These are phyloP conservation scores for Serripes groenlandicus DNA, from an alignment of 2,888 invertebrate genomes.

Conservation along the genomic window DNA sequence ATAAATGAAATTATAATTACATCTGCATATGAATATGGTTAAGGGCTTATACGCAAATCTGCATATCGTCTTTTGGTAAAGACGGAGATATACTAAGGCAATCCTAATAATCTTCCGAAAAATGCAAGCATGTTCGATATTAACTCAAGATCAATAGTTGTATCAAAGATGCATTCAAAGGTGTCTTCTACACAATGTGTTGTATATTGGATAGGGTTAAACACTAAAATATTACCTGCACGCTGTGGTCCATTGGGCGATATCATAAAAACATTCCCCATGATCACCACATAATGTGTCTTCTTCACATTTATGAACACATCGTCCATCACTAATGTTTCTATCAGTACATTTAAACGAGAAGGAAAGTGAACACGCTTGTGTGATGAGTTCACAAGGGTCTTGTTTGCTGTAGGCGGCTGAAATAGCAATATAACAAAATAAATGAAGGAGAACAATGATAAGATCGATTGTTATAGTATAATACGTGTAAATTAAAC, in stretches of 20 bases:
- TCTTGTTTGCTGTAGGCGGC: not conserved
- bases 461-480: too few species aligned
- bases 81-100: not conserved
- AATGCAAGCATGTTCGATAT: not conserved
- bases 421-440: too few species aligned
- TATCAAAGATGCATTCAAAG: not conserved
- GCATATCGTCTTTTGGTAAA: too few species aligned
- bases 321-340: not conserved
- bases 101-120: not conserved
- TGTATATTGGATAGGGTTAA: not conserved
- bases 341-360: not conserved
- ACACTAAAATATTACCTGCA: conserved; percentile 38
- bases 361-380: not conserved
- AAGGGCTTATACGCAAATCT: too few species aligned
- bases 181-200: not conserved
- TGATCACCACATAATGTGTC: conserved; percentile 41
- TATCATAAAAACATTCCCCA: conserved; percentile 42
- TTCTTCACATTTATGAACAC: conserved; percentile 36
- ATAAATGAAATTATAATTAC: too few species aligned
- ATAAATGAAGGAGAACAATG: too few species aligned
- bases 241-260: conserved; percentile 5
- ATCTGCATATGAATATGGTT: too few species aligned
- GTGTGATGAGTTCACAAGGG: not conserved
- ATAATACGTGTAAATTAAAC: too few species aligned
- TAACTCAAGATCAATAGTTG: not conserved